Evolutionary conservation across 1,140 invertebrate species (phyloP), one percentile per base, ranked within the genome.

Genomic region (Aculops lycopersici): DNA sequence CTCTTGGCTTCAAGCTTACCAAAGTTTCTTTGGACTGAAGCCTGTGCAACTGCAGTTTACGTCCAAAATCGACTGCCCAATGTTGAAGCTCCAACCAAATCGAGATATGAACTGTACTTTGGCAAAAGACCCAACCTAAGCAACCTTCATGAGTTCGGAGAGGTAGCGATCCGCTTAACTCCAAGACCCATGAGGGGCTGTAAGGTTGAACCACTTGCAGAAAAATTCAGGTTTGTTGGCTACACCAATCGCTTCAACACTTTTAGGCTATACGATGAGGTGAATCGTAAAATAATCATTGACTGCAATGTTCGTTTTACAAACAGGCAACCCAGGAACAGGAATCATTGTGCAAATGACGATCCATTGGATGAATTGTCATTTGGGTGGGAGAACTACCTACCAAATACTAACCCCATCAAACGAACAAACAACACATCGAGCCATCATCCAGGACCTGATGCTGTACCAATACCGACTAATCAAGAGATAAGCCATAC

Each of bases 81-180:
- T 17, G 16, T 4, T 14, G n/a, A n/a, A 20, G 13, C 14, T 12
- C 8, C 13, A 2, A 14, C 12, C 2, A n/a, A 13, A 3, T 41
- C 42, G n/a, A 42, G 24, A 15, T 43, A 5, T 41, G 37, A 43
- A 17, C 2, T 18, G 2, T 42, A 35, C 20, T 42, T 42, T 38
- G 41, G 36, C 3, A 21, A 21, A 8, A 3, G n/a, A 3, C 41
- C 41, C 2, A 20, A 8, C 3, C 4, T 39, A 3, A 3, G 3
- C 12, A 31, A 42, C 17, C 14, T 42, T 8, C 3, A 17, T 2
- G 15, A n/a, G 4, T 42, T 42, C 20, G 41, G 41, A 21, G 19
- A 20, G 20, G 18, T 37, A 20, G 35, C 36, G 2, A 37, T 31
- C 24, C 8, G n/a, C 8, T 31, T 31, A 31, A n/a, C 8, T 8